Evolutionary conservation across 1,140 invertebrate species (phyloP).

Genomic region (Drosophila sulfurigaster): DNA sequence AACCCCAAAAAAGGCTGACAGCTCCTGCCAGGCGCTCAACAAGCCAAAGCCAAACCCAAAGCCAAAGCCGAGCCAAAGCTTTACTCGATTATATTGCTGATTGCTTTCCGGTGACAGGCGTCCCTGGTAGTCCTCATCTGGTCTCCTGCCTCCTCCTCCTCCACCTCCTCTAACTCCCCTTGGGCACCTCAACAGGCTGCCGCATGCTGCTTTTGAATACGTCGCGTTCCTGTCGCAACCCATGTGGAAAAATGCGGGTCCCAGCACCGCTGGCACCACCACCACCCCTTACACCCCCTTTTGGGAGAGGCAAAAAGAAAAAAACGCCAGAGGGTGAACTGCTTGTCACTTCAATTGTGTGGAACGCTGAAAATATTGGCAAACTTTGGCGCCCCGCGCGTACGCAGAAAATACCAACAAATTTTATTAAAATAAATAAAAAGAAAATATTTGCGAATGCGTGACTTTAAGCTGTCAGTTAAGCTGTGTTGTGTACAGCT

Average conservation of each 20-base stretch:
- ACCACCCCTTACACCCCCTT: background rate
- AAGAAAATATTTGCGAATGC: constrained; percentile 3
- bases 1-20: constrained; percentile 55
- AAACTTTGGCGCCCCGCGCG: constrained; percentile 32
- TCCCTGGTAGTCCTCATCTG: constrained; percentile 3
- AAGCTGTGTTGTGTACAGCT: background rate
- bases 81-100: constrained; percentile 81
- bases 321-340: constrained; percentile 14
- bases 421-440: constrained; percentile 32
- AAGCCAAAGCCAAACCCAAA: background rate
- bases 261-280: background rate
- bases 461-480: constrained; percentile 33
- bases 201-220: constrained; percentile 61
- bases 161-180: background rate
- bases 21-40: constrained; percentile 13
- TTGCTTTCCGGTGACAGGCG: constrained; percentile 78
- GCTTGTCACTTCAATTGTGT: constrained; percentile 53
- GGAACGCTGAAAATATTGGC: constrained; percentile 50
- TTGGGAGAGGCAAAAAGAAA: too few species aligned
- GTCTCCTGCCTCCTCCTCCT: background rate
- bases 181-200: constrained; percentile 61
- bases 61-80: constrained; percentile 42
- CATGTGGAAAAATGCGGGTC: constrained; percentile 78
- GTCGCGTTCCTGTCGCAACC: constrained; percentile 55
- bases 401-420: constrained; percentile 12